Percentiles rank a stretch among this genome's conserved stretches.
These are phyloP conservation scores for Megaceryle maxima DNA, from an alignment of 2,113 vertebrate species.

Conservation along the genomic window DNA sequence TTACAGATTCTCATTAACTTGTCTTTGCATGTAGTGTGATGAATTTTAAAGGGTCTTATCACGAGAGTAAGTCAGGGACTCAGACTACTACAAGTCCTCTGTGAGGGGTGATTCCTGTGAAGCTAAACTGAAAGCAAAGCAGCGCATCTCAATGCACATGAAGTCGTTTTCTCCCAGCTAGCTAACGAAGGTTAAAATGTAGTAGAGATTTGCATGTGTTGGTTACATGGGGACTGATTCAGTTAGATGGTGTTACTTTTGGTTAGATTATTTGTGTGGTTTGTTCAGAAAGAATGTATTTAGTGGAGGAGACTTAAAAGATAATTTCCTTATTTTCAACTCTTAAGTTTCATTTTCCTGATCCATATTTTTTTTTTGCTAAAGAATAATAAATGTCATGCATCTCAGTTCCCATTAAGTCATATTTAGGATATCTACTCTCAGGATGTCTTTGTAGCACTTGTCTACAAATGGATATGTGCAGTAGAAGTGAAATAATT, in stretches of 20 bases:
- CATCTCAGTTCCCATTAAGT: neutral
- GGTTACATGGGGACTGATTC: neutral
- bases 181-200: neutral
- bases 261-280: neutral
- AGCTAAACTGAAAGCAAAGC: neutral
- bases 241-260: neutral
- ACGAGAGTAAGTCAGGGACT: neutral
- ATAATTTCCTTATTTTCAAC: neutral
- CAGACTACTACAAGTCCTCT: neutral
- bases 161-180: neutral
- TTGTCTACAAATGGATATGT: neutral
- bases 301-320: neutral
- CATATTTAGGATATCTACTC: neutral
- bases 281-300: neutral
- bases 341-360: neutral
- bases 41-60: neutral
- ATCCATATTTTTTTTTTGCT: neutral
- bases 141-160: neutral
- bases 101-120: neutral
- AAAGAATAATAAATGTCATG: neutral
- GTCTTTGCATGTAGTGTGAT: neutral
- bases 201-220: neutral
- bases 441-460: neutral
- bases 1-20: neutral
- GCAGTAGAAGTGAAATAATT: neutral